Conservation (phyloP, 2,797 vertebrate species). For the Falco biarmicus region DNA sequence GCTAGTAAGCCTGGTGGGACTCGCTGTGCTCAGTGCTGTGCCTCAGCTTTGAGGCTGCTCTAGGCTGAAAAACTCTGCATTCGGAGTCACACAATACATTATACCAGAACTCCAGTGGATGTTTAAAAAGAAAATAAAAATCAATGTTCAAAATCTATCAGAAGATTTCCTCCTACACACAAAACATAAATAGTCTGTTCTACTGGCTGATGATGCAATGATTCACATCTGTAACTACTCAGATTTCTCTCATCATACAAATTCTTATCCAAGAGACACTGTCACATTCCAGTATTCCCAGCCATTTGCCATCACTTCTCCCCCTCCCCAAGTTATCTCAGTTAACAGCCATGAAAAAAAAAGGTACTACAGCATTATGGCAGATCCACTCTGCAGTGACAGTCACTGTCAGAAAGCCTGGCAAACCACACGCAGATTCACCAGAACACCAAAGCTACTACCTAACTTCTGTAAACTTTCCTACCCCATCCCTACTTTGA, state of each 20-base stretch:
- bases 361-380: neutral
- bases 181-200: neutral
- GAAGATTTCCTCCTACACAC: neutral
- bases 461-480: neutral
- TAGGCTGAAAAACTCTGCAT: neutral
- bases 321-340: neutral
- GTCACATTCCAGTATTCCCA: neutral
- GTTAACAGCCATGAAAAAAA: neutral
- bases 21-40: neutral
- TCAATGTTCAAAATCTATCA: neutral
- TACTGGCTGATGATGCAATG: neutral
- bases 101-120: neutral
- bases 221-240: neutral
- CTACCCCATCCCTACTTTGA: neutral
- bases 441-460: neutral
- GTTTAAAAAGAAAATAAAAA: neutral
- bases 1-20: rapidly evolving
- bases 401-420: neutral
- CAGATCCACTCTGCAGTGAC: neutral
- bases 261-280: neutral
- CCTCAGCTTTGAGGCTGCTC: neutral
- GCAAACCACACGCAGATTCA: neutral
- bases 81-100: neutral
- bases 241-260: neutral
- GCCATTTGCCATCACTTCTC: neutral